Conservation (phyloP, 1,140 invertebrate genomes). For the Ceratitis capitata region DNA sequence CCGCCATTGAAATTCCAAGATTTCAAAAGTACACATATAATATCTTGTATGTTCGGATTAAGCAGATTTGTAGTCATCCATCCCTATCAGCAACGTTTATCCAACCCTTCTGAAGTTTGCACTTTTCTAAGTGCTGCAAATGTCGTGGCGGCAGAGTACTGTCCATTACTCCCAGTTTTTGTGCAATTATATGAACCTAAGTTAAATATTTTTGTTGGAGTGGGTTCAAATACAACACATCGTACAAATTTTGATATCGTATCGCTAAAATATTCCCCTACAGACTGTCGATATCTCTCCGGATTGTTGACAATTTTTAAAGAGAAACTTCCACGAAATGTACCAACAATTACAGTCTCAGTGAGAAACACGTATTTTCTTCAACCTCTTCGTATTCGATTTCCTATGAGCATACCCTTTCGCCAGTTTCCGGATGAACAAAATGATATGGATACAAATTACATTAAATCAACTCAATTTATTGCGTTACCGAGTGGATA, state of each 20-base stretch:
- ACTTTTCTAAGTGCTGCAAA: slow-evolving; percentile 84
- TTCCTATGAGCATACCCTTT: slow-evolving; percentile 58
- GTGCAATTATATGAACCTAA: slow-evolving; percentile 84
- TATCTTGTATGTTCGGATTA: slow-evolving; percentile 82
- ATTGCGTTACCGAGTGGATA: slow-evolving; percentile 86
- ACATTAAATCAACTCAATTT: slow-evolving; percentile 40
- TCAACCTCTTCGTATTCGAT: slow-evolving; percentile 74
- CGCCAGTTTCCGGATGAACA: slow-evolving; percentile 37
- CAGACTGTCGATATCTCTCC: slow-evolving; percentile 83
- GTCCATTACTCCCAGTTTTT: slow-evolving; percentile 85
- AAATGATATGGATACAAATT: neutral
- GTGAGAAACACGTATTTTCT: slow-evolving; percentile 85
- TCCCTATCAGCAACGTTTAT: slow-evolving; percentile 69
- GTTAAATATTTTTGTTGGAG: slow-evolving; percentile 84
- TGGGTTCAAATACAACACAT: slow-evolving; percentile 77
- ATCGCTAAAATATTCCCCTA: slow-evolving; percentile 83
- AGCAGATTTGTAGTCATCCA: slow-evolving; percentile 84
- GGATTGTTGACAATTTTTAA: slow-evolving; percentile 83
- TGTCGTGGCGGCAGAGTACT: slow-evolving; percentile 84
- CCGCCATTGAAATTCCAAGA: slow-evolving; percentile 66
- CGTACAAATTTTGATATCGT: slow-evolving; percentile 88
- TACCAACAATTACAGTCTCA: slow-evolving; percentile 74
- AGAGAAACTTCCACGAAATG: slow-evolving; percentile 76
- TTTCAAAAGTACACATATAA: slow-evolving; percentile 66
- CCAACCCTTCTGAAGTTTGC: slow-evolving; percentile 83